Percentiles rank a stretch among this genome's conserved stretches.
These are phyloP conservation scores for Crax fasciolata DNA, from an alignment of 2,797 vertebrate genomes.

Conservation along the genomic window DNA sequence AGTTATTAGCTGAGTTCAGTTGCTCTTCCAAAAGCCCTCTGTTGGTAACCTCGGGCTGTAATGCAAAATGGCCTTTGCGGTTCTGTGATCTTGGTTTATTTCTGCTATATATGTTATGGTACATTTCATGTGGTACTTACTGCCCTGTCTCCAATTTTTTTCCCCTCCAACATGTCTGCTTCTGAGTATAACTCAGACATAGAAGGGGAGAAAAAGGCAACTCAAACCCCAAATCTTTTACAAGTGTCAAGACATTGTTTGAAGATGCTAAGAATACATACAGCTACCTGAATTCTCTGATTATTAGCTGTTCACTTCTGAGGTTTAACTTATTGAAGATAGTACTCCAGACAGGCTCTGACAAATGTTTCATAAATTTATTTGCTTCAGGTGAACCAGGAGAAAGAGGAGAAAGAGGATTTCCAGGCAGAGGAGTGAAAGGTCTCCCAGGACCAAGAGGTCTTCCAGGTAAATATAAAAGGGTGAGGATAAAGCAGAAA, in stretches of 20 bases:
- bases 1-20: not conserved
- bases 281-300: not conserved
- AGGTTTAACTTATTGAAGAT: not conserved
- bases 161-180: fast-evolving
- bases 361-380: conserved; percentile 46
- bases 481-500: not conserved
- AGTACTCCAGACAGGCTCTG: not conserved
- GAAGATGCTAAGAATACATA: not conserved
- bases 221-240: not conserved
- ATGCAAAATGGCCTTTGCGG: not conserved
- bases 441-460: conserved; percentile 92
- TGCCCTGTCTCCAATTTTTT: not conserved
- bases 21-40: not conserved
- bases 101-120: not conserved
- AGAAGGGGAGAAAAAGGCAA: not conserved
- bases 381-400: conserved; percentile 91
- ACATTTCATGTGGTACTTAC: not conserved
- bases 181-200: not conserved
- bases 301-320: not conserved
- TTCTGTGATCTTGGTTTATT: not conserved
- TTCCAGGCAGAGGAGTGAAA: conserved; percentile 91
- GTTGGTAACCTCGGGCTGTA: not conserved
- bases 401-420: conserved; percentile 93
- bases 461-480: conserved; percentile 90
- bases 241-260: not conserved